Conservation (phyloP, 1,140 invertebrate species). For the Sycophila sp. region DNA sequence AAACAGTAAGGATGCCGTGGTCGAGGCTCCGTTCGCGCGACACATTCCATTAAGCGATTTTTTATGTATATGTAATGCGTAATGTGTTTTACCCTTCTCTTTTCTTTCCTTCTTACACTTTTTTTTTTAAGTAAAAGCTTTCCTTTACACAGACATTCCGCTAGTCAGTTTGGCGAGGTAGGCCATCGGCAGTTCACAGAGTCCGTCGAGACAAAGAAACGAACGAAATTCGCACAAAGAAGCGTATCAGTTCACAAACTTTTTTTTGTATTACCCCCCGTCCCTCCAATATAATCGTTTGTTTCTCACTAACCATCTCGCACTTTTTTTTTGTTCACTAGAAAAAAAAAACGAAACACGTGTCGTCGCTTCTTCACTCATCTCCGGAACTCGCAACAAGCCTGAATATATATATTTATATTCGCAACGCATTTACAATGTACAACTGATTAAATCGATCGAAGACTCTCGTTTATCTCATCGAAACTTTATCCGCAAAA, state of each 20-base stretch:
- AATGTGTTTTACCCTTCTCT: not conserved
- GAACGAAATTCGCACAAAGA: not conserved
- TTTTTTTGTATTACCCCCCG: not conserved
- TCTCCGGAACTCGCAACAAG: not conserved
- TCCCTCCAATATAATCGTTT: not conserved
- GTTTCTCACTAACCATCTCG: not conserved
- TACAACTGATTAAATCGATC: too few relatives aligned
- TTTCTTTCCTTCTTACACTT: too few relatives aligned
- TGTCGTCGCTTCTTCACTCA: not conserved
- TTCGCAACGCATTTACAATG: too few relatives aligned
- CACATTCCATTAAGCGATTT: slow-evolving; percentile 17
- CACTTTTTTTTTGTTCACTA: too few relatives aligned
- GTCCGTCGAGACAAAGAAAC: not conserved
- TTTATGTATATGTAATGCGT: not conserved
- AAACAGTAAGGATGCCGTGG: slow-evolving; percentile 12
- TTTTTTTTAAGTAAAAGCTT: slow-evolving; percentile 20
- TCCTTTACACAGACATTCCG: not conserved
- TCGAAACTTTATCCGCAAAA: not conserved
- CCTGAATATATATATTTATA: not conserved
- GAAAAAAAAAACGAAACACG: not conserved
- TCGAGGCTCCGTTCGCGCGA: slow-evolving; percentile 19
- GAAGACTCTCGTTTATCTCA: not conserved
- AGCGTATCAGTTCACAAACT: not conserved
- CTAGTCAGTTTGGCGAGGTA: slow-evolving; percentile 56
- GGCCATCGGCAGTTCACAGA: slow-evolving; percentile 40